A percentile compares a stretch with the other conserved stretches of the same genome.
These are phyloP conservation scores for Dicranocentrus wangi DNA, from an alignment of 2,888 invertebrate genomes.

Conservation along the genomic window DNA sequence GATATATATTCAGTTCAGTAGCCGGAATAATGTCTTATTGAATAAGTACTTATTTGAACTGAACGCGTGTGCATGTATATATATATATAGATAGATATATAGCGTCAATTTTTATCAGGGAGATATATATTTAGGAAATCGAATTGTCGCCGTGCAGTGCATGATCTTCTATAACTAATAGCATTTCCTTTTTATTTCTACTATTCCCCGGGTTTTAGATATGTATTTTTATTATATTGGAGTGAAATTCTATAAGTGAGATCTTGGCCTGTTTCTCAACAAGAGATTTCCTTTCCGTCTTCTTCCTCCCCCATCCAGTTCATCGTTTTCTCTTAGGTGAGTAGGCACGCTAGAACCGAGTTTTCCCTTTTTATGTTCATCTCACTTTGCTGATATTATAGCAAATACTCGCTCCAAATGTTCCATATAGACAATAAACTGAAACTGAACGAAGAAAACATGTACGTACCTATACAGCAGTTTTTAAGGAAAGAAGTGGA, in stretches of 20 bases:
- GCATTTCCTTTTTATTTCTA: slow-evolving; percentile 14
- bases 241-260: background rate
- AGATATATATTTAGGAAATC: slow-evolving; percentile 29
- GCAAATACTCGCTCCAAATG: too few species aligned
- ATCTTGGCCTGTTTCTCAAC: slow-evolving; percentile 3
- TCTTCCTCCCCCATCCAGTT: slow-evolving; percentile 7
- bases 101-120: background rate
- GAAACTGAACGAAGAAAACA: too few species aligned
- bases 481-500: slow-evolving; percentile 9
- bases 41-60: slow-evolving; percentile 15
- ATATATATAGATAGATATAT: too few species aligned
- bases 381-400: too few species aligned
- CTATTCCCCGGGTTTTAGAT: background rate
- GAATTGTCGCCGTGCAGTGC: slow-evolving; percentile 29
- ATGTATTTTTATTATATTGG: background rate
- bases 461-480: too few species aligned
- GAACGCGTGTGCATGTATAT: background rate
- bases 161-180: slow-evolving; percentile 27
- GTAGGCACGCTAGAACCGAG: background rate
- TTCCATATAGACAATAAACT: background rate
- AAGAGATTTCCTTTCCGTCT: slow-evolving; percentile 10
- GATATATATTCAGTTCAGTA: slow-evolving; percentile 23
- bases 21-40: slow-evolving; percentile 28
- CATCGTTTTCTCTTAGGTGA: background rate
- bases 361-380: slow-evolving; percentile 16